Percentiles rank a stretch among this genome's conserved stretches.
Evolutionary conservation across 1,140 invertebrate genomes (phyloP).

Genomic region (Leptinotarsa lineolata): DNA sequence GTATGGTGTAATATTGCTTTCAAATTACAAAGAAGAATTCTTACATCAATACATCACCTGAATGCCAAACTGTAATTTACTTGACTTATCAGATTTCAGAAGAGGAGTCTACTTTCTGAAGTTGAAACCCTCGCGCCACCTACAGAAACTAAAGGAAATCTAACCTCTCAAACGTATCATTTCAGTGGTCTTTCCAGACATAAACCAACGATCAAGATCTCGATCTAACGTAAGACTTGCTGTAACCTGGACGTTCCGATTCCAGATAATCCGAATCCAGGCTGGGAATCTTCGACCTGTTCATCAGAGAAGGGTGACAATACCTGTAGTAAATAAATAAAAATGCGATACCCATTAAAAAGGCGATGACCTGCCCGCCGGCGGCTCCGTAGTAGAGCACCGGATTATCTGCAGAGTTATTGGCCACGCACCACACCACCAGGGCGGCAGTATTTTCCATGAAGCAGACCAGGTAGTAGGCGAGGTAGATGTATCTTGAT

Average conservation of each 20-base stretch:
- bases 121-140: neutral
- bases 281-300: conserved; percentile 46
- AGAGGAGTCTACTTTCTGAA: neutral
- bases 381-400: conserved; percentile 55
- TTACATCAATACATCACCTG: neutral
- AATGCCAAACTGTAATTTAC: no score
- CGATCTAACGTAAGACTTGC: conserved; percentile 49
- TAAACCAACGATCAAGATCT: conserved; percentile 50
- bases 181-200: conserved; percentile 36
- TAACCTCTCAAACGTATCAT: neutral
- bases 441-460: conserved; percentile 59
- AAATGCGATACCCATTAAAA: conserved; percentile 58
- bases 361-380: conserved; percentile 52
- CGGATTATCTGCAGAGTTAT: conserved; percentile 53
- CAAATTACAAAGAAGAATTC: neutral
- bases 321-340: conserved; percentile 59
- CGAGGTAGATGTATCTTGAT: conserved; percentile 58
- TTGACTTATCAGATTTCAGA: neutral
- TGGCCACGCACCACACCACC: conserved; percentile 56
- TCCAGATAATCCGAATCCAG: conserved; percentile 38
- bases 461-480: conserved; percentile 59
- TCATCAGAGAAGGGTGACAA: conserved; percentile 56
- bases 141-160: neutral
- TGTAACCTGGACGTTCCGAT: conserved; percentile 51
- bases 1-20: neutral